Base-by-base conservation (phyloP, 2,888 invertebrate genomes). In the Uropetala carovei region DNA sequence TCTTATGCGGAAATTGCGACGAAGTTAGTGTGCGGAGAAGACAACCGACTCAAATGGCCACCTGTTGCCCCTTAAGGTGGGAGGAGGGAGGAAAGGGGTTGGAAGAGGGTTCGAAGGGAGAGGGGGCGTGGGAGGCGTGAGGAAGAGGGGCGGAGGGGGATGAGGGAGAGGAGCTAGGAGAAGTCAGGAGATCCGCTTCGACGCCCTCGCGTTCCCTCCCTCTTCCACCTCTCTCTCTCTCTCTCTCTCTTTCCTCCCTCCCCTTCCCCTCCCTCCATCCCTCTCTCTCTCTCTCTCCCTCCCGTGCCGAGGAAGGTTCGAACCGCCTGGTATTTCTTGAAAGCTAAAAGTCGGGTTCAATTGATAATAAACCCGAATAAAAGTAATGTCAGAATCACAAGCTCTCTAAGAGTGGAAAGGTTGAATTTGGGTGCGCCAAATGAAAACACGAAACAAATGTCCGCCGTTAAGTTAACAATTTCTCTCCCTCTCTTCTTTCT, bases 321-420 rank as follows among this genome's bases (percentile, higher is more conserved):
- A 64, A 64, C 5, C n/a, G n/a, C 8, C n/a, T 16, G n/a, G 18
- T 5, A 7, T 18, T 18, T 11, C 13, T 64, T 0, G 83, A 43
- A 56, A 43, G 22, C 83, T 56, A 83, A 83, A 56, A 83, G n/a
- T 83, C 43, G 16, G 83, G 43, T 56, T 83, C 83, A 43, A 43
- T 16, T 14, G 3, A n/a, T n/a, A 11, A n/a, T 64, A n/a, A n/a
- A 11, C 56, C 56, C 14, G 83, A n/a, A 83, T 56, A 43, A 43
- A 43, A 43, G 43, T 43, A 5, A 43, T 43, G 43, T 43, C 43
- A 43, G 43, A 43, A 1, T 43, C 1, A 43, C 43, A 43, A 3
- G 43, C 5, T 43, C 43, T 43, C 43, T 43, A 43, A 43, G 43
- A 43, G 43, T 1, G 43, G 43, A n/a, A 43, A 43, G 43, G 43